Evolutionary conservation across 2,797 vertebrate genomes (phyloP).

Genomic region (Tarsius wallacei): DNA sequence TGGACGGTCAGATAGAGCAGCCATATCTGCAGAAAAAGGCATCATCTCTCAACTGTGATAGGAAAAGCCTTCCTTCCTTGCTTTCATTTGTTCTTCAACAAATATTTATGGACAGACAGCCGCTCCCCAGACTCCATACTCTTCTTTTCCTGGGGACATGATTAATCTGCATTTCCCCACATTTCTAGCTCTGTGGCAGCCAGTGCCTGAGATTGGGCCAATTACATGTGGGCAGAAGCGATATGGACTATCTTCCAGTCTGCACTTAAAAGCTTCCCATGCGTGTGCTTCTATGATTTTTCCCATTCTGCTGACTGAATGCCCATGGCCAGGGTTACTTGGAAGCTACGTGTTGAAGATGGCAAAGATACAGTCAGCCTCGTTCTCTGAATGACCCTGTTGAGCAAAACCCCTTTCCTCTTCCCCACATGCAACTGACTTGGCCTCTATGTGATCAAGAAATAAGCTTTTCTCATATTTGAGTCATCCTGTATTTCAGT

Average conservation of each 20-base stretch:
- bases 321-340: not conserved
- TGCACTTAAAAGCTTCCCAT: not conserved
- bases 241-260: not conserved
- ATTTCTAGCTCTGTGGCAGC: not conserved
- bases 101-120: not conserved
- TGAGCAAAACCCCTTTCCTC: not conserved
- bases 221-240: not conserved
- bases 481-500: not conserved
- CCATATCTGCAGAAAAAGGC: not conserved
- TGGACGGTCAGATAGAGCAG: not conserved
- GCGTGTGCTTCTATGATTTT: fast-evolving
- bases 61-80: not conserved
- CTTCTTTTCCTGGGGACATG: not conserved
- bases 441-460: not conserved
- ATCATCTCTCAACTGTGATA: not conserved
- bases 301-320: not conserved
- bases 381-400: not conserved
- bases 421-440: not conserved
- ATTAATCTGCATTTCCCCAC: not conserved
- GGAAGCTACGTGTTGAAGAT: not conserved
- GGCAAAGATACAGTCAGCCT: not conserved
- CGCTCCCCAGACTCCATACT: not conserved
- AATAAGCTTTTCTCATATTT: not conserved
- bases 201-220: not conserved
- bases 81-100: not conserved